Evolutionary conservation across 2,113 vertebrate genomes (phyloP), one percentile per base, ranked within the genome.

Genomic region (Embiotoca jacksoni): DNA sequence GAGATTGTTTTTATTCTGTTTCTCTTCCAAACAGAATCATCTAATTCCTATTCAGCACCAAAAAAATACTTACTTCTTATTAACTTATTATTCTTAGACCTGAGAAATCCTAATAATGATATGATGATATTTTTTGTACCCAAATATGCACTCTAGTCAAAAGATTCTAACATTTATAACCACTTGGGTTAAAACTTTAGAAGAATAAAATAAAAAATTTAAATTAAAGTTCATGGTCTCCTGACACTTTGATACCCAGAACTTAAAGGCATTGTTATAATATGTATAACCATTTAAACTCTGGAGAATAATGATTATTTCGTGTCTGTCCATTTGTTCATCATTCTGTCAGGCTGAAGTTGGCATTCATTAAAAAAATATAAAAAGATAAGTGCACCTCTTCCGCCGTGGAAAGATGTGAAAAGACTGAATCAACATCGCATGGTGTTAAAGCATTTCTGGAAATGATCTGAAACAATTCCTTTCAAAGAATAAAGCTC

Each of bases 401-500:
- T 13, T 35, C 7, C 35, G 49, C 44, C 39, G 52, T 14, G 9
- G 5, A 67, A 23, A 30, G 3, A 62, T 36, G n/a, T 44, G 7
- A 70, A 41, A 16, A 67, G 16, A 52, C 7, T 66, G 50, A 49
- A 4, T 47, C 35, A 68, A 47, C 14, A 37, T 32, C 35, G 35
- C 30, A 7, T 2, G 23, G 23, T 23, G 23, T 23, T 23, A 23
- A 23, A 23, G 23, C 23, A 23, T 23, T 23, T 23, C 23, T 23
- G 63, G 32, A 53, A 81, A 50, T 61, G 3, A 50, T 35, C 3
- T 72, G 14, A 71, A 75, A 36, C 13, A 14, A 77, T 36, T 30
- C 7, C 37, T 31, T 23, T 54, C 6, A 61, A 60, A 69, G 33
- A 37, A 65, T 78, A 3, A n/a, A 60, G 55, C 13, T 36, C 0